Percentiles rank a stretch among this genome's conserved stretches.
Conservation (phyloP, 2,888 invertebrate genomes). For the Thereva unica region DNA sequence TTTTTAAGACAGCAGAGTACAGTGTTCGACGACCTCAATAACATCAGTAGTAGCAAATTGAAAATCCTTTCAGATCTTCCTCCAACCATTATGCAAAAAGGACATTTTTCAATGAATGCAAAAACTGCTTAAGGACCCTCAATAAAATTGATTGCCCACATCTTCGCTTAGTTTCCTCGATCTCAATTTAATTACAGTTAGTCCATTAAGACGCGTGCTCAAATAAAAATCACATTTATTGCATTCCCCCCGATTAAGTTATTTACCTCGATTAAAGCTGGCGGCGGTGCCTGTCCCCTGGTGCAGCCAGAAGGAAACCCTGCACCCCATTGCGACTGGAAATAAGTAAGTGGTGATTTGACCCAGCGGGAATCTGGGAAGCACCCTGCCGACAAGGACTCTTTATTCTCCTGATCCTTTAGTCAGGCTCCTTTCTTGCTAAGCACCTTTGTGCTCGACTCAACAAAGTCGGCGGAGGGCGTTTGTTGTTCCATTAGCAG, state of each 20-base stretch:
- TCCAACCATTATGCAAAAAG: no score
- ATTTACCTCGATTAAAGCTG: constrained; percentile 18
- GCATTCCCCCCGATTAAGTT: constrained; percentile 33
- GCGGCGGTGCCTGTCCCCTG: background rate
- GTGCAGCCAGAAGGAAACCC: constrained; percentile 9
- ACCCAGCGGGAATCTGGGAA: constrained; percentile 38
- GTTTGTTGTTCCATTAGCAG: constrained; percentile 41
- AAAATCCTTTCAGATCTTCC: no score
- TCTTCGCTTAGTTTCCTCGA: background rate
- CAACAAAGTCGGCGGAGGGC: constrained; percentile 10
- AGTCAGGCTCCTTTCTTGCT: constrained; percentile 2
- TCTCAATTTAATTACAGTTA: constrained; percentile 22
- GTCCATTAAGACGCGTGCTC: constrained; percentile 30
- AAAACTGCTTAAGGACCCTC: no score
- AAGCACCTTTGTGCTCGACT: constrained; percentile 14
- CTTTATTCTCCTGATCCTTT: constrained; percentile 4
- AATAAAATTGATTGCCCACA: no score
- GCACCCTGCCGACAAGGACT: constrained; percentile 37
- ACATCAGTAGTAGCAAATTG: no score
- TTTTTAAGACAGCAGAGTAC: no score
- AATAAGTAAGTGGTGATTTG: constrained; percentile 42
- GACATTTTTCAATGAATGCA: no score
- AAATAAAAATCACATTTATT: constrained; percentile 34
- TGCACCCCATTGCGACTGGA: constrained; percentile 29
- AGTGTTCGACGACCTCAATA: no score